Conservation (phyloP, 2,888 invertebrate genomes). For the Agrochola circellaris region DNA sequence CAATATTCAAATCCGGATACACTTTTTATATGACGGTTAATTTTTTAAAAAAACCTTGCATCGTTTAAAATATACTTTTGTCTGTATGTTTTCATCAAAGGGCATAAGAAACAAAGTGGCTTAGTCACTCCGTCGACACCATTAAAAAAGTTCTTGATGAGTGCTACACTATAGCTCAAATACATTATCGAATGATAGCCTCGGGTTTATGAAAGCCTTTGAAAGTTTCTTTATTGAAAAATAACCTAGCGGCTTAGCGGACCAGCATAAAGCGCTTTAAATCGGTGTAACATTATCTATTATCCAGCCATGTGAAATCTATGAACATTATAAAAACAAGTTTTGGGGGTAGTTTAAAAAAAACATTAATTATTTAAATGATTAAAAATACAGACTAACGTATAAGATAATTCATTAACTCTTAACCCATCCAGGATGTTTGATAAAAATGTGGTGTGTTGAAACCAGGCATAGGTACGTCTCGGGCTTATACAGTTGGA, state of each 20-base stretch:
- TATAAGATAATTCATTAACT: constrained; percentile 1
- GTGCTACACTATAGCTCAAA: neutral
- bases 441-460: constrained; percentile 3
- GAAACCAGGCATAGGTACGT: constrained; percentile 18
- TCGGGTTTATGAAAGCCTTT: neutral
- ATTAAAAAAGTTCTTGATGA: neutral
- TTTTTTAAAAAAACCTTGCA: neutral
- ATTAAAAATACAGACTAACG: constrained; percentile 13
- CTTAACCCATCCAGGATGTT: neutral
- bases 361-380: neutral
- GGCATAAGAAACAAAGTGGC: neutral
- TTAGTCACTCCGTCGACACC: neutral
- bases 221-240: neutral
- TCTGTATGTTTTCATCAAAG: constrained; percentile 6
- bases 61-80: constrained; percentile 1
- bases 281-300: neutral
- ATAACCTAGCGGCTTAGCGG: neutral
- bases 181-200: neutral
- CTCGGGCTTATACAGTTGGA: neutral
- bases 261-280: neutral
- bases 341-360: neutral
- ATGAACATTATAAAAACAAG: neutral
- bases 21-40: neutral
- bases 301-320: neutral
- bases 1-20: constrained; percentile 1